A percentile compares a stretch with the other conserved stretches of the same genome.
Conservation (phyloP, 2,888 invertebrate species). For the Digitonthophagus gazella region DNA sequence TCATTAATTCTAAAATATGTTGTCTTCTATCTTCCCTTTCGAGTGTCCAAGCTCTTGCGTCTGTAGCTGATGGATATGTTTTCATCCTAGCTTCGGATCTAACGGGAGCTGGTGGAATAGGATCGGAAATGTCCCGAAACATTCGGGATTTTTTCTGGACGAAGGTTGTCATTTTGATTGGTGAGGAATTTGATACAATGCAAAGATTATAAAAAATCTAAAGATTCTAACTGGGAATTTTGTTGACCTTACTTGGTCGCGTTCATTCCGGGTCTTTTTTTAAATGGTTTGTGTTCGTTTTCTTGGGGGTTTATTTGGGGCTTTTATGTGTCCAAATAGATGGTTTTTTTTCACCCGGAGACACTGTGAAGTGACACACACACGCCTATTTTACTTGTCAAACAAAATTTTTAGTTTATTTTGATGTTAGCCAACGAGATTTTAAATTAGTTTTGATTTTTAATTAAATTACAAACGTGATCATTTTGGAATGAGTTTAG, state of each 20-base stretch:
- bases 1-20: conserved; percentile 58
- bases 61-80: conserved; percentile 57
- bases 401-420: neutral
- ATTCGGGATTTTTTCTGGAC: conserved; percentile 41
- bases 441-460: too few relatives aligned
- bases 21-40: conserved; percentile 57
- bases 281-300: neutral
- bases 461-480: neutral
- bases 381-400: neutral
- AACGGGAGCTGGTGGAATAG: conserved; percentile 52
- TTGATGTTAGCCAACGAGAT: neutral
- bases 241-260: neutral
- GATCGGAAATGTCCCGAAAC: conserved; percentile 47
- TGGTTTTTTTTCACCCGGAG: neutral
- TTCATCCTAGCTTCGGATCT: conserved; percentile 57
- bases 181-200: neutral
- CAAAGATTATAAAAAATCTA: too few relatives aligned
- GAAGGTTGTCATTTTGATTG: conserved; percentile 37
- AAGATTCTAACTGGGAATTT: neutral
- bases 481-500: too few relatives aligned
- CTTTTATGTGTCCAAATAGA: neutral
- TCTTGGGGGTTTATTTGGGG: neutral
- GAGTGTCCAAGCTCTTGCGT: conserved; percentile 60
- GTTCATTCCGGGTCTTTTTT: neutral
- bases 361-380: neutral